Base-by-base conservation (phyloP, 1,140 invertebrate species). In the Yoshiicerus persimilis region DNA sequence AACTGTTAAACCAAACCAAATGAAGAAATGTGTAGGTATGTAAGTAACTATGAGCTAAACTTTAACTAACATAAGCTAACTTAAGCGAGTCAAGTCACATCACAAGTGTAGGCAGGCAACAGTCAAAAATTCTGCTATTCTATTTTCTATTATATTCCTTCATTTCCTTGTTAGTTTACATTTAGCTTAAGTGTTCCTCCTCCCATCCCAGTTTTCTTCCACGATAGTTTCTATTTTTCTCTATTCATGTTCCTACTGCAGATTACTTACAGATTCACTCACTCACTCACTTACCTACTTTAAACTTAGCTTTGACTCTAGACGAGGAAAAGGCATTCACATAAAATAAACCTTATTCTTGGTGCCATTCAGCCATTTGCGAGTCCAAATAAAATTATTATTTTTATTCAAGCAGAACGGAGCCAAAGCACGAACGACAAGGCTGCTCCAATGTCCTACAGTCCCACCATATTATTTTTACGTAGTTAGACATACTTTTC, bases 361-460 rank as follows among this genome's bases (percentile, higher is more conserved):
- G 75, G 32, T 80, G 32, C 75, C 16, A 80, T 80, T 36, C 27
- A 38, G 75, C 83, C 83, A 56, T 85, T 85, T 41, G 39, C 23
- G 16, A 41, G 83, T 16, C 38, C 11, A 85, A 85, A 85, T 85
- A 85, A 85, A 85, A 85, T 80, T 80, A 80, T 84, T 84, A 88
- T 39, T 88, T 88, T 88, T 88, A 88, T 85, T 88, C 87, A 88
- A 88, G 87, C 87, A 88, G 87, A 88, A 88, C 87, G 80, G 77
- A 84, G 41, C 32, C 75, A 80, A 32, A 32, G 39, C 83, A 80
- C 75, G 75, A 80, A 38, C 75, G 75, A 80, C 75, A 80, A 66
- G 64, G 27, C 47, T 56, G 47, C 47, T 56, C 47, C n/a, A 47
- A 20, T 47, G 20, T 47, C 11, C 41, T 16, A 47, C 41, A 47